Percentiles rank a stretch among this genome's conserved stretches.
Conservation (phyloP, 2,888 invertebrate genomes). For the Caenorhabditis becei region DNA sequence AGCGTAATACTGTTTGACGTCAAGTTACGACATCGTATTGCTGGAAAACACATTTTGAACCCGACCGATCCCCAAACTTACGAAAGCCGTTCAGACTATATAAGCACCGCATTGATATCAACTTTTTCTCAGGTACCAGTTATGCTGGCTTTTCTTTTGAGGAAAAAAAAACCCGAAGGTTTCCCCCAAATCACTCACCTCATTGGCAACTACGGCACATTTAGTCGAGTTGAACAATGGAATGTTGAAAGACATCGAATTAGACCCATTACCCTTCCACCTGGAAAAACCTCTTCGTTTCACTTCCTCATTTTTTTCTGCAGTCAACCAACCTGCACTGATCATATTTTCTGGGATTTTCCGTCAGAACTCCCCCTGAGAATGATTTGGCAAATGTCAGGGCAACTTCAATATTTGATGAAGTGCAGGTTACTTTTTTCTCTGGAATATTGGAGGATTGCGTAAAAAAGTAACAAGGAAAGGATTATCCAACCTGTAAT, state of each 20-base stretch:
- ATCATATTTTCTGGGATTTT: conserved; percentile 64
- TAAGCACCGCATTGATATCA: too few relatives aligned
- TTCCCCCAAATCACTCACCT: conserved; percentile 48
- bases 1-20: too few relatives aligned
- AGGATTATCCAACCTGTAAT: conserved; percentile 49
- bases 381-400: conserved; percentile 68
- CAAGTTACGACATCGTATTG: too few relatives aligned
- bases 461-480: background rate
- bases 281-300: conserved; percentile 42
- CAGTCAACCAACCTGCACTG: conserved; percentile 51
- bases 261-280: conserved; percentile 71
- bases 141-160: too few relatives aligned
- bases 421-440: conserved; percentile 69
- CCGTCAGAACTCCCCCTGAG: conserved; percentile 72
- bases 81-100: too few relatives aligned
- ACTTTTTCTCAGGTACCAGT: too few relatives aligned
- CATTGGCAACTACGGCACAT: conserved; percentile 66
- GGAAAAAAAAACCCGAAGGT: background rate
- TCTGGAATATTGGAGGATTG: conserved; percentile 58
- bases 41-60: too few relatives aligned
- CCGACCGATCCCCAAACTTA: too few relatives aligned
- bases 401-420: conserved; percentile 70
- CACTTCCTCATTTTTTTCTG: conserved; percentile 7
- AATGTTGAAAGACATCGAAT: conserved; percentile 63
- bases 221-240: conserved; percentile 71